Base-by-base conservation (phyloP, 2,113 vertebrate genomes). In the Astur gentilis region DNA sequence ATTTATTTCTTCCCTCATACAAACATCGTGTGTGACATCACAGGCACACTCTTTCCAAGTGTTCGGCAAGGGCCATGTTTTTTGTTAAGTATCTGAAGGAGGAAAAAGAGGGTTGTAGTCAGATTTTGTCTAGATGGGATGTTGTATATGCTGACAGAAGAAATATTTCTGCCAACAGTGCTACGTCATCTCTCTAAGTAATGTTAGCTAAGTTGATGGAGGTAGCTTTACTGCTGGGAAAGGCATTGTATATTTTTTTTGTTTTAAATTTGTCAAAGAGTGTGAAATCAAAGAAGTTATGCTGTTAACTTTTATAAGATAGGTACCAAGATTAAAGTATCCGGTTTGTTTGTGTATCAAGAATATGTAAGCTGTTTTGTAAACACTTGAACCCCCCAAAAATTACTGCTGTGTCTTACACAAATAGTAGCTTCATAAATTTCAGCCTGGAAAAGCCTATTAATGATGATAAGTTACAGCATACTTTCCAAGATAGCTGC, bases 41-140 rank as follows among this genome's bases (percentile, higher is more conserved):
- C 42, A 93, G 61, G 38, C 34, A 52, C 34, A 13, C 21, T 83
- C 27, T 73, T 92, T 75, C 58, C 77, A 95, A 87, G 70, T 70
- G 47, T 70, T 80, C 0, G 0, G 9, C 60, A 78, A 71, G 44
- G 40, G 14, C 29, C 23, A 8, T 69, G 16, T 6, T 65, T 91
- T 90, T 81, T 78, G 10, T 64, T 69, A 55, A 44, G 20, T 61
- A 52, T 90, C 55, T 49, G 31, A 84, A 91, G 27, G 4, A 70
- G n/a, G 13, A 47, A 82, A 50, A 90, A 83, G 25, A 70, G 16
- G 9, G 20, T 77, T 94, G 42, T 58, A 96, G 62, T 94, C 36
- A 86, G n/a, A 34, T 91, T 95, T 94, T 94, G 57, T 84, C 87
- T 94, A 76, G 87, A 95, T 90, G 69, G 73, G 27, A 38, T 13